Percentiles rank a stretch among this genome's conserved stretches.
Conservation (phyloP, 2,113 vertebrate genomes). For the Sorex araneus region DNA sequence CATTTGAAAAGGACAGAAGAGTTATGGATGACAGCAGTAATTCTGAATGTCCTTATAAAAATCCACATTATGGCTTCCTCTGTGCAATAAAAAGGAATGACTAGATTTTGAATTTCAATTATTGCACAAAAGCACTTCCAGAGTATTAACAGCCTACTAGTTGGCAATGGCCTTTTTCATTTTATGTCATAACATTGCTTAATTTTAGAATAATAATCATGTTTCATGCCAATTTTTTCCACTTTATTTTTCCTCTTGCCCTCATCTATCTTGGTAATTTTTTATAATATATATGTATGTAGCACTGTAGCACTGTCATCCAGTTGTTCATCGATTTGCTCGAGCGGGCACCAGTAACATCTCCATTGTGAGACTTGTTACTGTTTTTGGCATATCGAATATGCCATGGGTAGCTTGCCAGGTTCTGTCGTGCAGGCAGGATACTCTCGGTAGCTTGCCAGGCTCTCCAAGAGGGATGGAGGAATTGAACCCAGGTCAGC, state of each 20-base stretch:
- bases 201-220: slow-evolving; percentile 62
- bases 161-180: slow-evolving; percentile 44
- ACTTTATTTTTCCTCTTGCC: slow-evolving; percentile 46
- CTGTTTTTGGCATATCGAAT: no score
- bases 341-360: no score
- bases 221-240: slow-evolving; percentile 54
- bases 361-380: no score
- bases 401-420: no score
- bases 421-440: no score
- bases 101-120: slow-evolving; percentile 50
- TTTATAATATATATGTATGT: no score
- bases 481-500: no score
- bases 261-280: neutral
- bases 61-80: slow-evolving; percentile 35
- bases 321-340: no score
- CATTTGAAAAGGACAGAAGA: slow-evolving; percentile 64
- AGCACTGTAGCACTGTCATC: no score
- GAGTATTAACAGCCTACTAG: slow-evolving; percentile 15
- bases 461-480: no score
- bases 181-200: slow-evolving; percentile 48
- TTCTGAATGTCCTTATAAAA: slow-evolving; percentile 63
- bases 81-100: slow-evolving; percentile 57
- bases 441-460: no score
- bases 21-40: slow-evolving; percentile 49
- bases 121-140: slow-evolving; percentile 16